phyloP scores from a whole-genome alignment of 2,797 vertebrate species.

The Lophotriccus pileatus region DNA sequence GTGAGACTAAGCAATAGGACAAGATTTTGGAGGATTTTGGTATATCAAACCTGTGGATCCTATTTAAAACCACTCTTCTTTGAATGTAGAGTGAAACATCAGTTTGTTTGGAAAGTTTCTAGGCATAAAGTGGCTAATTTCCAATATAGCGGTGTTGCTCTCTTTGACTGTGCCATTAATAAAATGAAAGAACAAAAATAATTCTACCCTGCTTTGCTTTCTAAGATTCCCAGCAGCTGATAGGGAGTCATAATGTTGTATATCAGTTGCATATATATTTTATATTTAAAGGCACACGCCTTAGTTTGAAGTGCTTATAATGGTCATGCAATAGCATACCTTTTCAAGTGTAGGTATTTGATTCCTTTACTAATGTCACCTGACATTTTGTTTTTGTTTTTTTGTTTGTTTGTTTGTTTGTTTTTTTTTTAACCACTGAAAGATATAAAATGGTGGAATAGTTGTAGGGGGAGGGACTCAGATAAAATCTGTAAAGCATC shows the following conservation, averaged over 20 bases:
- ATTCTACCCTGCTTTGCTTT: neutral
- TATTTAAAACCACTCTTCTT: neutral
- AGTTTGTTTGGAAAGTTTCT: neutral
- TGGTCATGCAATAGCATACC: neutral
- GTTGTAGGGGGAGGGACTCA: neutral
- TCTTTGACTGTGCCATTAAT: neutral
- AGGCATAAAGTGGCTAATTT: neutral
- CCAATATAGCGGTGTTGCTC: neutral
- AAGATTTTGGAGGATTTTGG: neutral
- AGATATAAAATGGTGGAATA: neutral
- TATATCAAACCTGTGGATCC: neutral
- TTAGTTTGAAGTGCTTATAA: neutral
- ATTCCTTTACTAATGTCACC: conserved; percentile 1
- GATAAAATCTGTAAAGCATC: neutral
- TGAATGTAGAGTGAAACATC: neutral
- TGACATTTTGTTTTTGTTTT: neutral
- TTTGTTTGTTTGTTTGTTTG: neutral
- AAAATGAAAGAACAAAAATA: neutral
- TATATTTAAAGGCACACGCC: neutral
- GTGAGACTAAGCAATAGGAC: neutral
- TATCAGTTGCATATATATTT: neutral
- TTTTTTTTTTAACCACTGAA: neutral
- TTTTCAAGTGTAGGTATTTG: neutral
- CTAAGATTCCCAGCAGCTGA: neutral
- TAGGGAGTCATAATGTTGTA: neutral